Evolutionary conservation across 2,888 invertebrate genomes (phyloP).

Genomic region (Noctua pronuba): DNA sequence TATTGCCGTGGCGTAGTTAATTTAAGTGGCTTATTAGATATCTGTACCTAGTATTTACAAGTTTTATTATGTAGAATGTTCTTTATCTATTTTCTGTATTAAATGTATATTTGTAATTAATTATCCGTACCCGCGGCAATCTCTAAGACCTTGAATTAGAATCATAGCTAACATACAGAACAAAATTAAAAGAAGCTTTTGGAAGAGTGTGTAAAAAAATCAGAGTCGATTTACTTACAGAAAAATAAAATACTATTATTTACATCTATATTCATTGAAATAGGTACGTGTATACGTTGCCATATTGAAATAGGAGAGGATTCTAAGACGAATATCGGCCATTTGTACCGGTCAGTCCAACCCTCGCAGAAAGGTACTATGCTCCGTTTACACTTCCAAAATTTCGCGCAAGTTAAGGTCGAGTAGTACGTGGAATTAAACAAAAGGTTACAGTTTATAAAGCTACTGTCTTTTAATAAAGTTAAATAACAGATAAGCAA

Average conservation of each 20-base stretch:
- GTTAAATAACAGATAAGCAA: not conserved
- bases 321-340: constrained; percentile 76
- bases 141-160: not conserved
- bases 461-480: not conserved
- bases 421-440: not conserved
- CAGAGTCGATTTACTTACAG: not conserved
- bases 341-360: constrained; percentile 80
- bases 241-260: not conserved
- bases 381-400: constrained; percentile 40
- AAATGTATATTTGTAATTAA: not conserved
- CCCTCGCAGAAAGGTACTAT: constrained; percentile 70
- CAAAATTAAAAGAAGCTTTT: not conserved
- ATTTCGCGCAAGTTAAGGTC: constrained; percentile 13
- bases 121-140: not conserved
- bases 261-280: not conserved
- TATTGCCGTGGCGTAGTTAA: constrained; percentile 56
- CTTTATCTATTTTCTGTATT: not conserved
- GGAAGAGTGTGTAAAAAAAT: not conserved
- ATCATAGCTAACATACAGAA: not conserved
- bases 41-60: constrained; percentile 9
- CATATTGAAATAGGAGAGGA: constrained; percentile 78
- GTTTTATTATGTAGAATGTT: not conserved
- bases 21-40: constrained; percentile 55
- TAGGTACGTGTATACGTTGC: constrained; percentile 48
- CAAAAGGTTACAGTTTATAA: not conserved